Conservation (phyloP, 92 coral and sea anemone genomes). For the Heteractis magnifica region DNA sequence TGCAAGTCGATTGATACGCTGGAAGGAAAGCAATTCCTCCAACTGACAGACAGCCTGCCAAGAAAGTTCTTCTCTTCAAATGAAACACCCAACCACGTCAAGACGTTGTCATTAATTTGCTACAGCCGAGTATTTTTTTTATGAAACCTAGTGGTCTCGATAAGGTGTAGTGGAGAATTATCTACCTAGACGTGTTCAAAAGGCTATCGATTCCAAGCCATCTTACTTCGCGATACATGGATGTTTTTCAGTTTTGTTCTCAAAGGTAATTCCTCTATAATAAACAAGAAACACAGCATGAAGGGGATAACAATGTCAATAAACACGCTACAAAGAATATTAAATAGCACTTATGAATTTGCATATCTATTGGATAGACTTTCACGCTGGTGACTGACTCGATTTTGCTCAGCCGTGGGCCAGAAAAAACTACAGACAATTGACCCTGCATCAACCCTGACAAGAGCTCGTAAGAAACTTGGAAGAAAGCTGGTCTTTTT, state of each 20-base stretch:
- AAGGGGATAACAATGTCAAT: conserved; percentile 13
- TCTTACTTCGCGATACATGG: neutral
- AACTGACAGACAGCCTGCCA: neutral
- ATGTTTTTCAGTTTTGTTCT: neutral
- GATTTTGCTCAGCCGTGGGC: neutral
- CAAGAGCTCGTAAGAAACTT: neutral
- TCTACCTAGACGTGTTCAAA: neutral
- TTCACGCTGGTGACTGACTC: neutral
- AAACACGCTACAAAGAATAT: conserved; percentile 16
- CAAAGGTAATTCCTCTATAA: neutral
- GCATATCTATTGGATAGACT: conserved; percentile 18
- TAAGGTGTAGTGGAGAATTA: neutral
- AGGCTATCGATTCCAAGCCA: neutral
- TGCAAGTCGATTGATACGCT: neutral
- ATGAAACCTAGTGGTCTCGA: neutral
- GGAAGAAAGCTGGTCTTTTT: neutral
- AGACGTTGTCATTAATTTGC: neutral
- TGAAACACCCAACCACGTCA: neutral
- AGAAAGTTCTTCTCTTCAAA: neutral
- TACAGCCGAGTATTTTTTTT: neutral
- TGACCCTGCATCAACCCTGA: neutral
- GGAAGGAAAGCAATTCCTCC: neutral
- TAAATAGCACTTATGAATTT: conserved; percentile 19
- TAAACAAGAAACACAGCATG: conserved; percentile 1
- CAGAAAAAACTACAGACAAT: neutral